These are phyloP conservation scores for Mizuhopecten yessoensis DNA, from an alignment of 1,140 invertebrate genomes.

Conservation along the genomic window DNA sequence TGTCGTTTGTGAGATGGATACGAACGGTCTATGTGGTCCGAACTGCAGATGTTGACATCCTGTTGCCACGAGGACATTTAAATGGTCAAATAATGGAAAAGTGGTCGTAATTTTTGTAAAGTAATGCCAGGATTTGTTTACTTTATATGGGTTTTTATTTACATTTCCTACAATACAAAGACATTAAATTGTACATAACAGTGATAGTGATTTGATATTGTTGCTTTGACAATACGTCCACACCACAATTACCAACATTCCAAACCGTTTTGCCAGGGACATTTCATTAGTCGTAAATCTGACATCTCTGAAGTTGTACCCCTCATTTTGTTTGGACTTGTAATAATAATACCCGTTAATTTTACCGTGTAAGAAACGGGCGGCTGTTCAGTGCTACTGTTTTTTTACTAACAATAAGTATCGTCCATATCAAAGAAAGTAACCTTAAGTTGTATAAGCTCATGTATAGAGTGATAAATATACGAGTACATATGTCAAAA, in stretches of 20 bases:
- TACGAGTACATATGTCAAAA: too few relatives aligned
- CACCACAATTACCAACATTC: neutral
- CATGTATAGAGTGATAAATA: too few relatives aligned
- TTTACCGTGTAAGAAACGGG: too few relatives aligned
- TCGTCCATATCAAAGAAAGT: too few relatives aligned
- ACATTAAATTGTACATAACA: neutral
- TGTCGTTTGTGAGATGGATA: neutral
- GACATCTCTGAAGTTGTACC: too few relatives aligned
- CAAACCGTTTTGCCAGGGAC: neutral
- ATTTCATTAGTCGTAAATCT: too few relatives aligned
- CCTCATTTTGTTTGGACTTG: too few relatives aligned
- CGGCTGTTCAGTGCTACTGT: too few relatives aligned
- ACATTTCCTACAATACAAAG: neutral
- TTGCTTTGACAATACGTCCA: neutral
- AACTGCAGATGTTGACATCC: constrained; percentile 25
- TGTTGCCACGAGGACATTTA: neutral
- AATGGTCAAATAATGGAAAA: neutral
- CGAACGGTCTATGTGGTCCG: neutral
- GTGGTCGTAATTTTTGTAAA: neutral
- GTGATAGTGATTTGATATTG: neutral
- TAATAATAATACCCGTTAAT: too few relatives aligned
- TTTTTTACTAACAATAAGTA: too few relatives aligned
- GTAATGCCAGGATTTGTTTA: neutral
- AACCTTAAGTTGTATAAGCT: too few relatives aligned
- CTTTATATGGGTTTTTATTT: neutral